Evolutionary conservation across 1,140 invertebrate genomes (phyloP).

Genomic region (Lerema accius): DNA sequence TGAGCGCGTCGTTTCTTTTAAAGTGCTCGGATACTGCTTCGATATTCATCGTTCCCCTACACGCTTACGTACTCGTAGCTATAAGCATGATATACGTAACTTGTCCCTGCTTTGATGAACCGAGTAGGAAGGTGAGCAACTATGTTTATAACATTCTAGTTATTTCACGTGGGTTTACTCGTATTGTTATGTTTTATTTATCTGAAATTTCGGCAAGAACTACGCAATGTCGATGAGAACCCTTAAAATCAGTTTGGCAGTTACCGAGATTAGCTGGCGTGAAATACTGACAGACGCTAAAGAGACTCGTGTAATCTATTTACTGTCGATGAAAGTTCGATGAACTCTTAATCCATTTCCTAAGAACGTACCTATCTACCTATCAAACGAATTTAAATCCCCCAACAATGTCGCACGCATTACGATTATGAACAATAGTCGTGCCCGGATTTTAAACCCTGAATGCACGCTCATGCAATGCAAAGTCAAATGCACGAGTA

Average conservation of each 20-base stretch:
- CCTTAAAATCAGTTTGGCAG: neutral
- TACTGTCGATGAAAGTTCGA: neutral
- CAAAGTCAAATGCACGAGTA: neutral
- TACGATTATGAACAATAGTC: neutral
- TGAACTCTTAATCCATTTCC: slow-evolving; percentile 3
- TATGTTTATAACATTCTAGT: neutral
- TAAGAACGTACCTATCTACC: neutral
- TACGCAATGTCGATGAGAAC: neutral
- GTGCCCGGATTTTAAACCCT: neutral
- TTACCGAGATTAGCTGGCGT: neutral
- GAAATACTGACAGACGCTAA: neutral
- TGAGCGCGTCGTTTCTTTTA: slow-evolving; percentile 1
- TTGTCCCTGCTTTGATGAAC: neutral
- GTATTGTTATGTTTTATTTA: neutral
- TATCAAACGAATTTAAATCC: neutral
- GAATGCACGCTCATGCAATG: slow-evolving; percentile 4
- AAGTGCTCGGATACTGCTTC: slow-evolving; percentile 9
- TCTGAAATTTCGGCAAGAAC: neutral
- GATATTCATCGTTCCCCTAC: slow-evolving; percentile 9
- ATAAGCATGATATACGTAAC: slow-evolving; percentile 9
- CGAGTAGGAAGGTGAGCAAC: slow-evolving; percentile 1
- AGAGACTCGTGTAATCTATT: neutral
- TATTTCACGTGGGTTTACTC: neutral
- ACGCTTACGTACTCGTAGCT: neutral
- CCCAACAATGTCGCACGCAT: neutral